A percentile compares a stretch with the other conserved stretches of the same genome.
Evolutionary conservation across 2,797 vertebrate genomes (phyloP).

Genomic region (Chaetophractus vellerosus): DNA sequence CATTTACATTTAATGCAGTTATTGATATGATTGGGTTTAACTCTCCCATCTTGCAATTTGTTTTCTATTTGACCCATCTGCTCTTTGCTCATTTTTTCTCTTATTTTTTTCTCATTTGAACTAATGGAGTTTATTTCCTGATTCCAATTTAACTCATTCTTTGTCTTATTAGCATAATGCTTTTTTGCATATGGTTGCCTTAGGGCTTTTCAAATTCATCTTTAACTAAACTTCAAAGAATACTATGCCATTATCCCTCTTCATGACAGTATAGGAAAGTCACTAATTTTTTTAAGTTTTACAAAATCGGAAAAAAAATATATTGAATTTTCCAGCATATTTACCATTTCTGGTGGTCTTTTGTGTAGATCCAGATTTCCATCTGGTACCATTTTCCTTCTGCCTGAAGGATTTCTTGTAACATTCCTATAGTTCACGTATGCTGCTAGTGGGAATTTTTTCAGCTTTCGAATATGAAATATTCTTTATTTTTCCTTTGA

Average conservation of each 20-base stretch:
- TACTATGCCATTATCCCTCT: neutral
- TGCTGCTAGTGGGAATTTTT: neutral
- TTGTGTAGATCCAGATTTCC: neutral
- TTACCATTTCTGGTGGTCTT: neutral
- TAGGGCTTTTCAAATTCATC: neutral
- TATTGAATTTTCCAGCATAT: neutral
- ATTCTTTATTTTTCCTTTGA: neutral
- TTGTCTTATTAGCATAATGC: neutral
- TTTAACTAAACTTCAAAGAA: neutral
- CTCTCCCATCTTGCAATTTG: neutral
- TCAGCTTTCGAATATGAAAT: neutral
- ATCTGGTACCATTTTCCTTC: neutral
- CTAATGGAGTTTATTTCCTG: neutral
- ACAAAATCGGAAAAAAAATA: neutral
- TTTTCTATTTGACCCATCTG: neutral
- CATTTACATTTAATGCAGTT: neutral
- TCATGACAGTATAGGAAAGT: neutral
- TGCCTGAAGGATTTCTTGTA: neutral
- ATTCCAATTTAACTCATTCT: neutral
- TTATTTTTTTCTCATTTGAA: neutral
- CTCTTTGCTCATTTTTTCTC: neutral
- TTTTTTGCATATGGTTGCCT: neutral
- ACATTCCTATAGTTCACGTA: neutral
- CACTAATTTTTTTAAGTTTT: neutral
- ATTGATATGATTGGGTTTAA: slow-evolving; percentile 15